A percentile compares a stretch with the other conserved stretches of the same genome.
These are phyloP conservation scores for Pedionomus torquatus DNA, from an alignment of 2,113 vertebrate species.

Conservation along the genomic window DNA sequence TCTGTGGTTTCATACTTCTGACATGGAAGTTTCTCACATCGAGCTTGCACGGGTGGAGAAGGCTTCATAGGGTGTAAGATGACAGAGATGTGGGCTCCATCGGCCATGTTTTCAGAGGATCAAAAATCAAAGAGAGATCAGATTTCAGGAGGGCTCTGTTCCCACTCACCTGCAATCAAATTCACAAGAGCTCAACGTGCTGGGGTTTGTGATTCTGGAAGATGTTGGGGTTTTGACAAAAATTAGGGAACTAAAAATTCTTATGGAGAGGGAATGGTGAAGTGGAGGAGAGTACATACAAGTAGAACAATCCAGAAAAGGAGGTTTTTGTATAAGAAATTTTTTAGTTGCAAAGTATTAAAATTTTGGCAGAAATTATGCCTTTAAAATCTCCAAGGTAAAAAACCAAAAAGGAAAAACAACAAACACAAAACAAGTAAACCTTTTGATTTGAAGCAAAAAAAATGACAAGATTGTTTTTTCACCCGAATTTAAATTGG, in stretches of 20 bases:
- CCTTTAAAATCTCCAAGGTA: background rate
- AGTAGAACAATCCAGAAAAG: background rate
- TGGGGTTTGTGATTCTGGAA: background rate
- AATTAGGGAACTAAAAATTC: background rate
- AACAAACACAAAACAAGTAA: background rate
- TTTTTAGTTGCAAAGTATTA: background rate
- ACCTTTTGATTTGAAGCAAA: background rate
- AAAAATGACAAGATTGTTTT: background rate
- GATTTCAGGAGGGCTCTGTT: background rate
- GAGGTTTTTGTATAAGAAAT: background rate
- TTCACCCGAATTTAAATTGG: background rate
- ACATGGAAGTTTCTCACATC: background rate
- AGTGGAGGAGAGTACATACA: rapidly evolving
- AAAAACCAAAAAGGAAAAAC: background rate
- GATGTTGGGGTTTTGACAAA: background rate
- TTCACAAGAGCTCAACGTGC: background rate
- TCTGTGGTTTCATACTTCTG: background rate
- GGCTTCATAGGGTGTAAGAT: background rate
- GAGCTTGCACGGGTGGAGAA: background rate
- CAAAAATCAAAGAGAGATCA: background rate
- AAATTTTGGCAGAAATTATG: background rate
- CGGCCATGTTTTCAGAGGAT: background rate
- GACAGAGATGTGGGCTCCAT: background rate
- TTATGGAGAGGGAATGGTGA: background rate
- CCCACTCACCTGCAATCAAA: background rate